Conservation (phyloP, 1,140 invertebrate genomes). For the Dendroctonus ponderosae region DNA sequence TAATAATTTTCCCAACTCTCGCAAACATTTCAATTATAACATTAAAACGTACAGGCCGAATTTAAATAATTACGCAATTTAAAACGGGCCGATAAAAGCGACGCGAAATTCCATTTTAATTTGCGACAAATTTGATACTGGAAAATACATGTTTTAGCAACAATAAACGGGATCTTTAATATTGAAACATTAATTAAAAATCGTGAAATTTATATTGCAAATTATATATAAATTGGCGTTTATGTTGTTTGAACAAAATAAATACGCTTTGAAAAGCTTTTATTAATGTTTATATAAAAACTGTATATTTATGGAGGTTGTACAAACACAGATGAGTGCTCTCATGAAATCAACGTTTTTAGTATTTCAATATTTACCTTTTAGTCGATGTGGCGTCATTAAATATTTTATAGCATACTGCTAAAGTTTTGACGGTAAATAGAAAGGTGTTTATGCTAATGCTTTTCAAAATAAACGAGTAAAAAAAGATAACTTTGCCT, state of each 20-base stretch:
- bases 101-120: too few species aligned
- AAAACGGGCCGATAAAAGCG: too few species aligned
- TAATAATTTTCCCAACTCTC: background rate
- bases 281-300: constrained; percentile 3
- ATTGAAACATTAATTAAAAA: constrained; percentile 4
- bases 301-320: constrained; percentile 1
- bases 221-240: background rate
- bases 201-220: background rate
- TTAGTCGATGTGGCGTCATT: background rate
- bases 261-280: background rate
- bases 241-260: background rate
- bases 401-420: background rate
- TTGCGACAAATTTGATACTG: background rate
- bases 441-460: background rate
- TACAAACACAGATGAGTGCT: constrained; percentile 1
- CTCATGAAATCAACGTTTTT: background rate
- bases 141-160: background rate
- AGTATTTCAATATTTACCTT: constrained; percentile 1
- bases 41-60: background rate
- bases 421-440: constrained; percentile 1
- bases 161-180: background rate
- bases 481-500: too few species aligned
- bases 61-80: too few species aligned
- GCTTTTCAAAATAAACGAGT: background rate
- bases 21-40: constrained; percentile 3